Percentiles rank a stretch among this genome's conserved stretches.
These are phyloP conservation scores for Falco novaeseelandiae DNA, from an alignment of 2,797 vertebrate species.

Conservation along the genomic window DNA sequence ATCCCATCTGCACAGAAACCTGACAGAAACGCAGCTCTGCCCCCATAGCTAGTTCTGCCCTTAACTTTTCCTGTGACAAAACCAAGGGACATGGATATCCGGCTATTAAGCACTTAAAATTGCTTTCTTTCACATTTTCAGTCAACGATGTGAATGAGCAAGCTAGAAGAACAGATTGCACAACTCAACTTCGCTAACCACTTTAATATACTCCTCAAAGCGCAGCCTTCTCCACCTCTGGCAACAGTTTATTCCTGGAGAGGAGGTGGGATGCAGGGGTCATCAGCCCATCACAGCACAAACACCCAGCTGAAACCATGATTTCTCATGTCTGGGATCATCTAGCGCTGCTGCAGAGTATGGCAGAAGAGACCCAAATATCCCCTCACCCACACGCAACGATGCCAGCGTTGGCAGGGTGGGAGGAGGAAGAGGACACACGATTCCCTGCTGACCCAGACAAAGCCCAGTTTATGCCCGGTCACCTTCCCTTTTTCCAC, in stretches of 20 bases:
- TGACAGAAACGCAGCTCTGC: background rate
- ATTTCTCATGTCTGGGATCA: background rate
- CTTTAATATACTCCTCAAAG: background rate
- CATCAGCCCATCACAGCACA: background rate
- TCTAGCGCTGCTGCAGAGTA: background rate
- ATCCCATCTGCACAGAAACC: background rate
- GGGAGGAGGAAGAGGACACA: background rate
- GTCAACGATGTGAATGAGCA: rapidly evolving
- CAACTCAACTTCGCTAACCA: rapidly evolving
- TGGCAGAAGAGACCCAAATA: rapidly evolving
- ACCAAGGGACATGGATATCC: rapidly evolving
- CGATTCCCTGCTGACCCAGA: background rate
- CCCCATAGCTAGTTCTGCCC: background rate
- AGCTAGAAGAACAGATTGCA: background rate
- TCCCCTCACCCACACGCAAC: background rate
- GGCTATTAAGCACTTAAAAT: background rate
- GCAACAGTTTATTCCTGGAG: background rate
- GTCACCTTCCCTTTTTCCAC: background rate
- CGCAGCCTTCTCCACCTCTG: background rate
- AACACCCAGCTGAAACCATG: background rate
- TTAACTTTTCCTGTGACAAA: rapidly evolving
- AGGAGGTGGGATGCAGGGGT: background rate
- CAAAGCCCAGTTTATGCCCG: background rate
- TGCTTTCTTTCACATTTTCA: background rate
- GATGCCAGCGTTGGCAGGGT: background rate